Conservation (phyloP, 1,140 invertebrate genomes). For the Zaprionus kolodkinae region DNA sequence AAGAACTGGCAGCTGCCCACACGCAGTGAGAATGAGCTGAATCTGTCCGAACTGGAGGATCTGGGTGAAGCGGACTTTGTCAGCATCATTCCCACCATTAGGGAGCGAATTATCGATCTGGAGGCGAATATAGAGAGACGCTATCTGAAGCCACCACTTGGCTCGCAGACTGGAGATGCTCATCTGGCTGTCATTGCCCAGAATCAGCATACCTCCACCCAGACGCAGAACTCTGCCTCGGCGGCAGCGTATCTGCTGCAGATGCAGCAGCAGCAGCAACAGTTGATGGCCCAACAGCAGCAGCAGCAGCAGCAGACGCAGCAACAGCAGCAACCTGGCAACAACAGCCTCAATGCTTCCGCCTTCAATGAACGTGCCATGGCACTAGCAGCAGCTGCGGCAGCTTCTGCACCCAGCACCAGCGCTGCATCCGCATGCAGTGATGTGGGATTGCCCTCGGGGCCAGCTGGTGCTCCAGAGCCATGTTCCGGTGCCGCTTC, state of each 20-base stretch:
- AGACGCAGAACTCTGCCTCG: slow-evolving; percentile 78
- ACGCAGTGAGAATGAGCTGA: slow-evolving; percentile 86
- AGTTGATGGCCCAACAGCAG: slow-evolving; percentile 52
- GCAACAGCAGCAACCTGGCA: slow-evolving; percentile 48
- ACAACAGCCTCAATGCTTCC: slow-evolving; percentile 64
- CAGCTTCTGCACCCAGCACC: slow-evolving; percentile 39
- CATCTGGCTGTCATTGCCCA: slow-evolving; percentile 83
- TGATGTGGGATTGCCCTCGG: not conserved
- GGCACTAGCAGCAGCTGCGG: slow-evolving; percentile 74
- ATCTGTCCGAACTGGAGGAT: slow-evolving; percentile 85
- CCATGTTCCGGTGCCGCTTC: slow-evolving; percentile 75
- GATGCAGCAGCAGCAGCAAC: slow-evolving; percentile 70
- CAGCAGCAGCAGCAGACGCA: slow-evolving; percentile 57
- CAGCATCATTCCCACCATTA: slow-evolving; percentile 87
- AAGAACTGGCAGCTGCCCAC: slow-evolving; percentile 94
- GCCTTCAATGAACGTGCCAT: slow-evolving; percentile 78
- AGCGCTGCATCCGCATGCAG: not conserved
- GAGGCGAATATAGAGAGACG: slow-evolving; percentile 96
- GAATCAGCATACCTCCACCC: slow-evolving; percentile 76
- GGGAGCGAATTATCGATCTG: slow-evolving; percentile 91
- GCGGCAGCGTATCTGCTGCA: slow-evolving; percentile 73
- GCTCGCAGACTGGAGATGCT: slow-evolving; percentile 85
- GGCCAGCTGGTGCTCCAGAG: slow-evolving; percentile 20
- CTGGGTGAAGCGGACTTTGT: slow-evolving; percentile 78
- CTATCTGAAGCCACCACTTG: slow-evolving; percentile 97